Evolutionary conservation across 35 echinoderm and acorn worm genomes (phyloP), one percentile per base, ranked within the genome.

Genomic region (Holothuria glaberrima): DNA sequence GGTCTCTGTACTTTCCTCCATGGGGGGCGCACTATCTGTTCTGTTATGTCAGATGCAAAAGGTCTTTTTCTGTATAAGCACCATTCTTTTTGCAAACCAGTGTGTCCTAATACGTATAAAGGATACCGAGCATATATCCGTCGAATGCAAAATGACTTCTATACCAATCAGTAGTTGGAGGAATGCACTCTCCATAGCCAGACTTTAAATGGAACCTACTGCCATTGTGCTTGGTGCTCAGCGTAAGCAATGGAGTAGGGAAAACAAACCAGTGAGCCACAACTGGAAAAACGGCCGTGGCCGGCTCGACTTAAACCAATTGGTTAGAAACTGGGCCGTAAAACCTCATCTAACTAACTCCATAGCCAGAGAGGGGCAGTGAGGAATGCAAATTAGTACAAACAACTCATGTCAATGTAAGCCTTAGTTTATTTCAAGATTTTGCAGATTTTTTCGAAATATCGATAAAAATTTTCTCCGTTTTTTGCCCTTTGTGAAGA

Each of bases 1-100:
- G n/a, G 58, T 61, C 58, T n/a, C n/a, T 61, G 16, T 61, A 14
- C 58, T 61, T n/a, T 61, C n/a, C n/a, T n/a, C n/a, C n/a, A n/a
- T n/a, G n/a, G n/a, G n/a, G n/a, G n/a, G n/a, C n/a, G n/a, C n/a
- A 61, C 58, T 61, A 18, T 61, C 58, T 61, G 58, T 61, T 61
- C 58, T 61, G 58, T 61, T 14, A 61, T 61, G n/a, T 61, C 2
- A 61, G 16, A 61, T 61, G 58, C 58, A 61, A 61, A 61, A 61
- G 58, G 58, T 3, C 58, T 61, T 18, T 61, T 61, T 14, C 58
- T 61, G 16, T n/a, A n/a, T 59, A 61, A 61, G 58, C 0, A 61
- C 58, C 16, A 3, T 61, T 14, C 58, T 61, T 61, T 61, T 61
- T 61, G 58, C 58, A 61, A 61, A 61, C 58, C 58, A 61, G n/a